A percentile compares a stretch with the other conserved stretches of the same genome.
These are phyloP conservation scores for Atethmia centrago DNA, from an alignment of 2,888 invertebrate species.

Conservation along the genomic window DNA sequence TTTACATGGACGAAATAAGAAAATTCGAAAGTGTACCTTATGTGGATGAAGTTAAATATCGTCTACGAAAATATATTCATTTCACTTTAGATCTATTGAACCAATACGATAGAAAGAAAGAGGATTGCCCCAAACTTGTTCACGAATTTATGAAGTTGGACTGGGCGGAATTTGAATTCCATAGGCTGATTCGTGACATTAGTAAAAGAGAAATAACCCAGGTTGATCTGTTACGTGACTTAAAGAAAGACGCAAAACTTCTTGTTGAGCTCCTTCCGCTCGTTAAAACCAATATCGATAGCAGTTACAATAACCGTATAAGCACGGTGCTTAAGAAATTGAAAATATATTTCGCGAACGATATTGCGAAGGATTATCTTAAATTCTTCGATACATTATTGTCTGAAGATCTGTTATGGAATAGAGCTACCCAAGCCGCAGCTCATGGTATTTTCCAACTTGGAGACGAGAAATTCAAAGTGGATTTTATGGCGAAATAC, in stretches of 20 bases:
- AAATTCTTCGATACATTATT: conserved; percentile 67
- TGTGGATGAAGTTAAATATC: conserved; percentile 55
- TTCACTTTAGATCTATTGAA: conserved; percentile 64
- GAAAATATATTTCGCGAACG: conserved; percentile 76
- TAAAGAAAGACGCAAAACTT: conserved; percentile 53
- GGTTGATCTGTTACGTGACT: conserved; percentile 30
- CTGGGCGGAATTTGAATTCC: conserved; percentile 48
- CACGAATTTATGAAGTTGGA: conserved; percentile 69
- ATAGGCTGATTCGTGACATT: conserved; percentile 17
- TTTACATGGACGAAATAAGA: conserved; percentile 66
- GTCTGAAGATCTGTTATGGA: conserved; percentile 17
- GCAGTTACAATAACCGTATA: conserved; percentile 47
- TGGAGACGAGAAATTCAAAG: conserved; percentile 67
- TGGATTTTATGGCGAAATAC: conserved; percentile 70
- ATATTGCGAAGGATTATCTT: conserved; percentile 71
- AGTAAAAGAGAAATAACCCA: not conserved
- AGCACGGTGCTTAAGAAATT: conserved; percentile 73
- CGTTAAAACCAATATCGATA: conserved; percentile 32
- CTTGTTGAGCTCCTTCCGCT: conserved; percentile 42
- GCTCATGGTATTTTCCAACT: conserved; percentile 73
- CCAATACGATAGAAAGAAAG: conserved; percentile 67
- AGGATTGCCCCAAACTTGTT: conserved; percentile 72
- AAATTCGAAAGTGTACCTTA: conserved; percentile 58
- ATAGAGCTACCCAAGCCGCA: conserved; percentile 42
- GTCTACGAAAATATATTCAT: conserved; percentile 58